Evolutionary conservation across 2,888 invertebrate genomes (phyloP).

Genomic region (Rotaria socialis): DNA sequence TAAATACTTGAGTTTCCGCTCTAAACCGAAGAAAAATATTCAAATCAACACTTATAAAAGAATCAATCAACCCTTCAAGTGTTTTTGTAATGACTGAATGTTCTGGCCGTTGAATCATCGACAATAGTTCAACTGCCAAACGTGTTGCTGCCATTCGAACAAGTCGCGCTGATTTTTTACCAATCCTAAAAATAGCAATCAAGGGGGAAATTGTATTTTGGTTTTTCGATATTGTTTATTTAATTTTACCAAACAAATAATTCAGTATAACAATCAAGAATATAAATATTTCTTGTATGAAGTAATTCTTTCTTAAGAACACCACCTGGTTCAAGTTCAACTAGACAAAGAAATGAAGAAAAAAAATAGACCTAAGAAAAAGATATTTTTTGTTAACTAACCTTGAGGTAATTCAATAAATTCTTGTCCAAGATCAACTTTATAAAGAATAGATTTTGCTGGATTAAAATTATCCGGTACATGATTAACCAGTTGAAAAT

Average conservation of each 20-base stretch:
- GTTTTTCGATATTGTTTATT: background rate
- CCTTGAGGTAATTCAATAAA: conserved; percentile 92
- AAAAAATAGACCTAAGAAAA: too few relatives aligned
- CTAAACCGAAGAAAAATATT: background rate
- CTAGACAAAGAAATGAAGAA: conserved; percentile 48
- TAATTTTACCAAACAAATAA: conserved; percentile 78
- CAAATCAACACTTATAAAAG: background rate
- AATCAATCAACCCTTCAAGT: conserved; percentile 72
- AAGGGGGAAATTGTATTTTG: background rate
- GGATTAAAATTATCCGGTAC: conserved; percentile 52
- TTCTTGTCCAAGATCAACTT: conserved; percentile 94
- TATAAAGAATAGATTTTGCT: conserved; percentile 73
- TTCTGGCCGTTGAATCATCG: conserved; percentile 76
- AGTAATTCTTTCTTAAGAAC: conserved; percentile 73
- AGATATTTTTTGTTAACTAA: conserved; percentile 44
- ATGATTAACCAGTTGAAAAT: background rate
- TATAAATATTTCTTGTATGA: conserved; percentile 85
- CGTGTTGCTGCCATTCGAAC: conserved; percentile 92
- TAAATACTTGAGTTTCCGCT: conserved; percentile 71
- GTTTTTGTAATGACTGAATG: conserved; percentile 82
- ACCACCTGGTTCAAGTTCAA: conserved; percentile 50
- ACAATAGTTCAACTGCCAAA: conserved; percentile 88
- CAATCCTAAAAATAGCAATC: conserved; percentile 64
- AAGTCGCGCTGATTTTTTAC: conserved; percentile 88
- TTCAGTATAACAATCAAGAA: conserved; percentile 86